These are phyloP conservation scores for Anadara kagoshimensis DNA, from an alignment of 1,140 invertebrate species.

Conservation along the genomic window DNA sequence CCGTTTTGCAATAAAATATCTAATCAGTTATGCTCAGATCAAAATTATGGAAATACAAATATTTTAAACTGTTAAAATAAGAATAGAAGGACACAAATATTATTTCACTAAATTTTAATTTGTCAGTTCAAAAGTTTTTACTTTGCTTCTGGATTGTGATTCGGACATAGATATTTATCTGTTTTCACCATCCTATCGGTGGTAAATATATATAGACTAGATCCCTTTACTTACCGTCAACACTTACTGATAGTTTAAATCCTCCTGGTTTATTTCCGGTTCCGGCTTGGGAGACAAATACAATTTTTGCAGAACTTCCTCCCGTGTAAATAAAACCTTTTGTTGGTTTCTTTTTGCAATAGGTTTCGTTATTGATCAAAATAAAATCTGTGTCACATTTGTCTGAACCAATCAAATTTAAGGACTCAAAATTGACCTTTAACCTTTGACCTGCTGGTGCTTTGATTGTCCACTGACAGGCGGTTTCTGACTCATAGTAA, in stretches of 20 bases:
- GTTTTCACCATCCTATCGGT: no score
- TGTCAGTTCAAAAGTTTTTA: no score
- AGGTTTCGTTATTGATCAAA: conserved; percentile 17
- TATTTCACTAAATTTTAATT: no score
- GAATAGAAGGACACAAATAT: no score
- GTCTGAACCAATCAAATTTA: conserved; percentile 14
- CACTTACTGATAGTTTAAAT: conserved; percentile 20
- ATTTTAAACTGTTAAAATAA: no score
- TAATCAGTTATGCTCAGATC: no score
- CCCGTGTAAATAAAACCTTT: conserved; percentile 20
- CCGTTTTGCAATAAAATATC: no score
- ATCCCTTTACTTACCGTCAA: conserved; percentile 19
- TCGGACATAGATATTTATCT: no score
- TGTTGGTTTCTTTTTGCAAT: not conserved
- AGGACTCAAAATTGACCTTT: conserved; percentile 16
- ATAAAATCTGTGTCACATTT: conserved; percentile 24
- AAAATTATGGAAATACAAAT: no score
- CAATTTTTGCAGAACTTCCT: conserved; percentile 9
- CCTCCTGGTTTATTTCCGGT: conserved; percentile 15
- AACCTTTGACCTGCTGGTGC: conserved; percentile 37
- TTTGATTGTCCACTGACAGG: conserved; percentile 40
- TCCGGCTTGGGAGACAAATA: conserved; percentile 23
- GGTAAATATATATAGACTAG: no score
- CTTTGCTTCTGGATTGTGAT: no score
- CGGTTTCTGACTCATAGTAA: conserved; percentile 43